Base-by-base conservation (phyloP, 2,888 invertebrate species). In the Aphrophora alni region DNA sequence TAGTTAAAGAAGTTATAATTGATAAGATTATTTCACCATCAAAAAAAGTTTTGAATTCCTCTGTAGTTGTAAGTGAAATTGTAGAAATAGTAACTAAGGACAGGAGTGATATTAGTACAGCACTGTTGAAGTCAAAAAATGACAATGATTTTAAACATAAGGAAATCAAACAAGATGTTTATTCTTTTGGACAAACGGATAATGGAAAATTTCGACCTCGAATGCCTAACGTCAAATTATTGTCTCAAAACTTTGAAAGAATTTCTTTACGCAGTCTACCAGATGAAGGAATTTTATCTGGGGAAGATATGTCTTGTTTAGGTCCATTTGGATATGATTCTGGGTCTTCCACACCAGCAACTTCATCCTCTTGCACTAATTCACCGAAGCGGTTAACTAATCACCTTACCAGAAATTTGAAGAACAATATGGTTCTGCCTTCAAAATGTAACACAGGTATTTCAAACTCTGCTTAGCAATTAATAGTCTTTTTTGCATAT, bases 331-430 rank as follows among this genome's bases (percentile, higher is more conserved):
- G 77, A n/a, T 84, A 83, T 78, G 84, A 84, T 70, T 85, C 86
- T 82, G 88, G 88, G 84, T 92, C 92, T 0, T 92, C 92, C 0
- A 92, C 92, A 0, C 92, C 92, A 0, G 91, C 91, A 28, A 86
- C 86, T 10, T 86, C 86, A 78, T 92, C 92, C 0, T 92, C 92
- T 84, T 92, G 92, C 82, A 91, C 92, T 0, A 92, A 92, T 85
- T 92, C 92, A 0, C 92, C 92, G 0, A 92, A 92, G 87, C 88
- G 92, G 78, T 88, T 79, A 87, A 83, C 82, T 87, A 84, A 87
- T 87, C 87, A 88, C 85, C 86, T 92, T 85, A 90, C 90, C 85
- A 89, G 90, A 88, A 89, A 90, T 87, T 86, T 91, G 84, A 89
- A 91, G 81, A 77, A 88, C 87, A 81, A 88, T 87, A 89, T 90